These are phyloP conservation scores for Pomacea maculata DNA, from an alignment of 1,140 invertebrate species.

Conservation along the genomic window DNA sequence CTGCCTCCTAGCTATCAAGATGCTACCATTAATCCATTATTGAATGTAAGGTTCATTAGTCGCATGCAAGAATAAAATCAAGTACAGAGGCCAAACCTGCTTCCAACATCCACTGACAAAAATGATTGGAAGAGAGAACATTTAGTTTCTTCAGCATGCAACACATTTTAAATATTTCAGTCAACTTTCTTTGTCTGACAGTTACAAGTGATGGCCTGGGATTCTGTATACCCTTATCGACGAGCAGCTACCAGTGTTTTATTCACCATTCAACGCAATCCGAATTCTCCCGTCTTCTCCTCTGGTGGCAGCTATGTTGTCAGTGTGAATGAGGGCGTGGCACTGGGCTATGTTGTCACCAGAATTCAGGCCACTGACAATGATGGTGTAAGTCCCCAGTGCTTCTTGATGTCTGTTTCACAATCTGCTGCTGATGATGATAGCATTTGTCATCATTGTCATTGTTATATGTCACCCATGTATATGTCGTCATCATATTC, in stretches of 20 bases:
- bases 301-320: constrained; percentile 82
- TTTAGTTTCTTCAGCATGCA: too few relatives aligned
- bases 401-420: neutral
- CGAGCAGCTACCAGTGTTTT: constrained; percentile 60
- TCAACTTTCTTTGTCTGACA: constrained; percentile 23
- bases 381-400: constrained; percentile 34
- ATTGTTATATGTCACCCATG: too few relatives aligned
- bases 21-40: too few relatives aligned
- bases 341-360: constrained; percentile 34
- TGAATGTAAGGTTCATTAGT: too few relatives aligned
- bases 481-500: too few relatives aligned
- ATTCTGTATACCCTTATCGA: constrained; percentile 84
- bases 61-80: too few relatives aligned
- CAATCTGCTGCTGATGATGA: too few relatives aligned
- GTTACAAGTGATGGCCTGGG: constrained; percentile 85
- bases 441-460: too few relatives aligned
- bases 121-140: too few relatives aligned
- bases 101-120: too few relatives aligned
- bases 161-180: neutral
- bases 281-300: constrained; percentile 39
- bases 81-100: too few relatives aligned
- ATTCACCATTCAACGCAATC: constrained; percentile 38
- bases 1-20: too few relatives aligned
- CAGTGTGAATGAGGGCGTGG: constrained; percentile 77
- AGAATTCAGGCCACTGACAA: constrained; percentile 72